Conservation (phyloP, 1,140 invertebrate species). For the Drosophila oshimai region DNA sequence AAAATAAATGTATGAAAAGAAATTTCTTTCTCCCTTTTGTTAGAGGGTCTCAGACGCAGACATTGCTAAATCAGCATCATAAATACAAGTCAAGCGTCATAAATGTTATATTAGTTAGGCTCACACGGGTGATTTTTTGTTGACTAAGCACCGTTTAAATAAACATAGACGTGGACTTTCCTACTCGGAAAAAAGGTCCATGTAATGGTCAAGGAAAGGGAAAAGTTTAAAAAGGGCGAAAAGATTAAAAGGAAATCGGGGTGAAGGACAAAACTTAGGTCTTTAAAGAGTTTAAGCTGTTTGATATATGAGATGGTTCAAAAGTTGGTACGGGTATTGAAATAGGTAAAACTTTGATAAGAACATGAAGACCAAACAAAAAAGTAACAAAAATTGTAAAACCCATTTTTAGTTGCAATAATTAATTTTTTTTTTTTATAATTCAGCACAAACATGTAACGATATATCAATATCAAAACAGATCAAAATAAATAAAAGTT, state of each 20-base stretch:
- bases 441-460: too few relatives aligned
- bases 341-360: neutral
- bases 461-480: too few relatives aligned
- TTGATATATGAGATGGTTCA: constrained; percentile 8
- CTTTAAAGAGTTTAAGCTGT: constrained; percentile 14
- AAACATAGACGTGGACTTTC: constrained; percentile 5
- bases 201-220: neutral
- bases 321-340: neutral
- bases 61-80: constrained; percentile 50
- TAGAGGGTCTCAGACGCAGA: neutral
- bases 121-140: constrained; percentile 11
- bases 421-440: too few relatives aligned
- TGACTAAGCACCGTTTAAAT: constrained; percentile 12
- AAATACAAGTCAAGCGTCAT: constrained; percentile 68
- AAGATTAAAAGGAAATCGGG: neutral
- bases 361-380: neutral
- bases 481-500: neutral
- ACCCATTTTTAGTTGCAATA: too few relatives aligned
- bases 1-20: constrained; percentile 17
- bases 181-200: neutral
- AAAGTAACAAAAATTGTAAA: neutral
- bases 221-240: neutral
- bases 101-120: constrained; percentile 57
- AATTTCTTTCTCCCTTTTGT: constrained; percentile 10
- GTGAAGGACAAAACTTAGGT: neutral